These are phyloP conservation scores for Hippoglossus stenolepis DNA, from an alignment of 2,113 vertebrate species.

Conservation along the genomic window DNA sequence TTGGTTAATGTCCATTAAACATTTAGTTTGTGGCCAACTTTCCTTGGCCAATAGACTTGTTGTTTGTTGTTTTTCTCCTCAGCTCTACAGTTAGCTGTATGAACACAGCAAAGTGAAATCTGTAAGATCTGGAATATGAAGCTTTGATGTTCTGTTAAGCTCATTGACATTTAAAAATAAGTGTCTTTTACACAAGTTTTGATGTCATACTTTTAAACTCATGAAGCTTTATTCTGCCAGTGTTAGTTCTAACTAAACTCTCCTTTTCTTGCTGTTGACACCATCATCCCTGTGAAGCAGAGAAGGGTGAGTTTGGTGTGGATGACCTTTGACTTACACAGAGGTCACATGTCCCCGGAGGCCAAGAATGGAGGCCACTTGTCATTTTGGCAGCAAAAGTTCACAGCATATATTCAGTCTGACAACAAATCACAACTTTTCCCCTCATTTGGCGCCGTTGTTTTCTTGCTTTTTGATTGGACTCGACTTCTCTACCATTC, in stretches of 20 bases:
- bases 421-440: neutral
- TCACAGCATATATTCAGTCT: no score
- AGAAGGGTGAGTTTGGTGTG: slow-evolving; percentile 54
- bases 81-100: neutral
- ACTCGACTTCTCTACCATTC: no score
- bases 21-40: neutral
- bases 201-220: no score
- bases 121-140: no score
- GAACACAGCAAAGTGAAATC: neutral
- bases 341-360: slow-evolving; percentile 23
- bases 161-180: no score
- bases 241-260: neutral
- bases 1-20: neutral
- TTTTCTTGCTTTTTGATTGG: no score
- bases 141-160: no score
- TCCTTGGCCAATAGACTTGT: no score
- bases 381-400: no score
- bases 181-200: no score
- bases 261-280: neutral
- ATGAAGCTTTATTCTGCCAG: neutral
- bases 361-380: neutral
- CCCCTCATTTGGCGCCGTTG: no score
- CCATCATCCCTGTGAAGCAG: neutral
- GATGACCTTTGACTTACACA: slow-evolving; percentile 52
- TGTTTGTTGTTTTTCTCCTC: neutral